Percentiles rank a stretch among this genome's conserved stretches.
Conservation (phyloP, 1,140 invertebrate species). For the Drosophila grimshawi region DNA sequence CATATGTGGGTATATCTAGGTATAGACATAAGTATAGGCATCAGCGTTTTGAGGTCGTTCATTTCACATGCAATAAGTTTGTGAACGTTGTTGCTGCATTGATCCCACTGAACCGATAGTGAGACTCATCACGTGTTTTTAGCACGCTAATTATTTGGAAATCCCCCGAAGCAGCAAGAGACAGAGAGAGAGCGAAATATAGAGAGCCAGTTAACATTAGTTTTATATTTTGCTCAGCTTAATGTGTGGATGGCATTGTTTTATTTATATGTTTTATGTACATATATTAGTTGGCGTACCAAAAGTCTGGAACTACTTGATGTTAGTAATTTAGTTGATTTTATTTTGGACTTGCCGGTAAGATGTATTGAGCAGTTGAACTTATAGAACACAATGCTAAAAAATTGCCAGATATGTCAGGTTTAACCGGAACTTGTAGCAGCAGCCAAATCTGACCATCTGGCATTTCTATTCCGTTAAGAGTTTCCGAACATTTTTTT, state of each 20-base stretch:
- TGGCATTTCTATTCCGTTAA: too few relatives aligned
- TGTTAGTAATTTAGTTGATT: too few relatives aligned
- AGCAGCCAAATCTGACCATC: too few relatives aligned
- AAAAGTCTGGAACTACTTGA: too few relatives aligned
- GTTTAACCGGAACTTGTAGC: too few relatives aligned
- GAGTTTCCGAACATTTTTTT: too few relatives aligned
- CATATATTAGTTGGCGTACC: too few relatives aligned
- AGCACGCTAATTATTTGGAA: conserved; percentile 62
- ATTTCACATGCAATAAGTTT: conserved; percentile 25
- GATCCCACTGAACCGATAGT: conserved; percentile 66
- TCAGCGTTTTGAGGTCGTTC: conserved; percentile 6
- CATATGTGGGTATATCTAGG: conserved; percentile 6
- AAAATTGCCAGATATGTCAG: too few relatives aligned
- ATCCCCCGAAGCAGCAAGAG: conserved; percentile 48
- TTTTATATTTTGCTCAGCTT: background rate
- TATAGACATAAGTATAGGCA: background rate
- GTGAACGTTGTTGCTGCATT: conserved; percentile 24
- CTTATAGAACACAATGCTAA: too few relatives aligned
- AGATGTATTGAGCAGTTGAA: too few relatives aligned
- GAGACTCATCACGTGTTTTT: conserved; percentile 67
- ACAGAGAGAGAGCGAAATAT: conserved; percentile 4
- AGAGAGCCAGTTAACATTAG: conserved; percentile 1
- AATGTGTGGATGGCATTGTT: background rate
- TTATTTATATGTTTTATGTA: too few relatives aligned
- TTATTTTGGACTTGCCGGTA: too few relatives aligned